Base-by-base conservation (phyloP, 2,797 vertebrate genomes). In the Catamblyrhynchus diadema region DNA sequence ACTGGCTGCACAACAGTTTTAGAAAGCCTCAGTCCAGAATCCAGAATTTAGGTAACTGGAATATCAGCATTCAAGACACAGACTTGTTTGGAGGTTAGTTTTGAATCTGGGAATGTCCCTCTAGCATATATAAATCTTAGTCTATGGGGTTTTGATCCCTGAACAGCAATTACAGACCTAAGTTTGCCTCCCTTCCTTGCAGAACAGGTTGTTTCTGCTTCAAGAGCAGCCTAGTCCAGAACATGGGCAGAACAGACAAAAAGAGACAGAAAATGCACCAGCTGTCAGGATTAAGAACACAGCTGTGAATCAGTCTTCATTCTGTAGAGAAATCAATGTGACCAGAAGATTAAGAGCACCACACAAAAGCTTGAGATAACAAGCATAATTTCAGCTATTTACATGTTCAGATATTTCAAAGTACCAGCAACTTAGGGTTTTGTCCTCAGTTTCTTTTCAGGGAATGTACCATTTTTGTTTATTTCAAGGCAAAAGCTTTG, bases 221-320 rank as follows among this genome's bases (percentile, higher is more conserved):
- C 51, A 77, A 13, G n/a, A 81, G 23, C 33, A 91, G 75, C 53
- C 77, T 65, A 83, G 83, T 69, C 48, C 56, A 83, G 50, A 94
- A 83, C 15, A 86, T 0, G 0, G 48, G 19, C 33, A 83, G n/a
- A 83, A 71, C 32, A 78, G 30, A 71, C 19, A 73, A 62, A 60
- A 91, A 73, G 9, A 65, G 23, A 16, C 47, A 77, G 32, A 93
- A 94, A 81, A 93, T 25, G 13, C 41, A 91, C 39, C 92, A 94
- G 88, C 86, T 92, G 77, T 50, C 53, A 93, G 39, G 50, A 94
- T 60, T 92, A 86, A 84, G 86, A 90, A 79, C 77, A 88, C 86
- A 95, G 86, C 88, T 95, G 90, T 90, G 88, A 90, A 93, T 88
- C 72, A 85, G 60, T 62, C 59, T 73, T 62, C 81, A 83, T 81